Conservation (phyloP, 2,888 invertebrate genomes). For the Cantharis lateralis region DNA sequence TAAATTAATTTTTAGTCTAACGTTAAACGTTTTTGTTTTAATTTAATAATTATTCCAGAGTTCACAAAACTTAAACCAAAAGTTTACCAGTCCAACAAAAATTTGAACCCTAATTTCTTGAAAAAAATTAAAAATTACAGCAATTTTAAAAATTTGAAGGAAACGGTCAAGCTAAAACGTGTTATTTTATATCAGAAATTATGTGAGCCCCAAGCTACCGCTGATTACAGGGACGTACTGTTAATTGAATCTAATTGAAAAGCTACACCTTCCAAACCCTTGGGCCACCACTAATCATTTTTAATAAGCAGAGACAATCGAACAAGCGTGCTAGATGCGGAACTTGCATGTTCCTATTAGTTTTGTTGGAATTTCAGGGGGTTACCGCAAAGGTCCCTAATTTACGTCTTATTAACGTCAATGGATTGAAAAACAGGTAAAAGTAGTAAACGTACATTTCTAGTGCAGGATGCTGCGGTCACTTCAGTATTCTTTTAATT, state of each 20-base stretch:
- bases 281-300: slow-evolving; percentile 33
- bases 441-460: not conserved
- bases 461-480: not conserved
- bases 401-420: slow-evolving; percentile 19
- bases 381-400: slow-evolving; percentile 19
- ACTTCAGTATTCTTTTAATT: not conserved
- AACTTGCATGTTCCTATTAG: slow-evolving; percentile 33
- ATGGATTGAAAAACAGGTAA: slow-evolving; percentile 7
- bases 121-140: slow-evolving; percentile 5
- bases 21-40: slow-evolving; percentile 3
- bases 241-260: slow-evolving; percentile 34
- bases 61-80: not conserved
- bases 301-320: slow-evolving; percentile 38
- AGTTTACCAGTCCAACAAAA: not conserved
- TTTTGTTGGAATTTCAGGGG: slow-evolving; percentile 25
- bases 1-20: not conserved
- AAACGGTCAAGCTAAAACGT: slow-evolving; percentile 20
- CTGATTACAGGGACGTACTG: slow-evolving; percentile 33
- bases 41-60: slow-evolving; percentile 4
- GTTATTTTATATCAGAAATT: slow-evolving; percentile 8
- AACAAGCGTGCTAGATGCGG: slow-evolving; percentile 27
- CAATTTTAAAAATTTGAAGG: not conserved
- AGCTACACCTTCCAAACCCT: slow-evolving; percentile 32
- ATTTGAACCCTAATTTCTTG: not conserved
- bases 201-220: slow-evolving; percentile 25